Percentiles rank a stretch among this genome's conserved stretches.
Conservation (phyloP, 1,140 invertebrate species). For the Dendroctonus ponderosae region DNA sequence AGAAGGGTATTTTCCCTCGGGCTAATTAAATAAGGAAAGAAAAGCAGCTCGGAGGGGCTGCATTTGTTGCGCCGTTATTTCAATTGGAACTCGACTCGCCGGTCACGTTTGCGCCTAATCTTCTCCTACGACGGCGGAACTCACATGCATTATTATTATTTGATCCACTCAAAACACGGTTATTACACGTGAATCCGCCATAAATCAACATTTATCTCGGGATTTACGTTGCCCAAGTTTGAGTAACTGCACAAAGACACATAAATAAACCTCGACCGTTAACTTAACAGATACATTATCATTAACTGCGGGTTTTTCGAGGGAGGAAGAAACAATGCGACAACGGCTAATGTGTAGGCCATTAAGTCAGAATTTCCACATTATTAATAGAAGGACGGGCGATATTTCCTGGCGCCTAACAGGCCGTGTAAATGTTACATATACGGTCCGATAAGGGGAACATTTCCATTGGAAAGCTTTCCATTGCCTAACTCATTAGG, state of each 20-base stretch:
- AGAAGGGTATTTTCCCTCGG: slow-evolving; percentile 7
- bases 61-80: slow-evolving; percentile 17
- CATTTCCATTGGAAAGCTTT: no score
- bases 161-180: not conserved
- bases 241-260: slow-evolving; percentile 6
- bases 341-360: slow-evolving; percentile 20
- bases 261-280: slow-evolving; percentile 7
- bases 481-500: no score
- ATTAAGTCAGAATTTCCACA: slow-evolving; percentile 17
- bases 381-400: slow-evolving; percentile 16
- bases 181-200: not conserved
- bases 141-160: not conserved
- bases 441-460: no score
- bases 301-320: slow-evolving; percentile 11
- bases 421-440: no score
- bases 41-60: slow-evolving; percentile 6
- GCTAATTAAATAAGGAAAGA: slow-evolving; percentile 20
- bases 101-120: slow-evolving; percentile 20
- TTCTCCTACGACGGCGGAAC: not conserved
- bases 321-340: slow-evolving; percentile 19
- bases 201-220: slow-evolving; percentile 10
- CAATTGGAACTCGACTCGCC: slow-evolving; percentile 1
- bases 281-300: slow-evolving; percentile 14
- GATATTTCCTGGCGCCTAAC: slow-evolving; percentile 13
- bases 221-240: slow-evolving; percentile 6